Base-by-base conservation (phyloP, 1,140 invertebrate genomes). In the Wasmannia auropunctata region DNA sequence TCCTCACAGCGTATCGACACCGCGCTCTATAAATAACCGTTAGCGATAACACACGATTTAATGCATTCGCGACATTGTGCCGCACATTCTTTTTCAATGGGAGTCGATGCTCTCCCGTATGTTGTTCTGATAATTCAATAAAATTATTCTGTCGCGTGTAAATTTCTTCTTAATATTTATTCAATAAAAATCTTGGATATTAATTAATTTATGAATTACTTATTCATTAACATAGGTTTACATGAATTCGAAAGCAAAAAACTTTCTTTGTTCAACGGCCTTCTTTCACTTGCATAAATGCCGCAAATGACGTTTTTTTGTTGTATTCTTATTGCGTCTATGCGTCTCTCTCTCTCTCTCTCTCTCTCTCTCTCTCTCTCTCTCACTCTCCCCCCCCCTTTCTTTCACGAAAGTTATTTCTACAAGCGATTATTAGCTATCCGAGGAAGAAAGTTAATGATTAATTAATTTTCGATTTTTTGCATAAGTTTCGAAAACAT, bases 1-100 rank as follows among this genome's bases (percentile, higher is more conserved):
- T 40, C 37, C 28, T 72, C 22, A 31, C 34, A 22, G 63, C 65
- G 51, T 83, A 83, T 83, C 79, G 79, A 83, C 79, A 74, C 28
- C 10, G 37, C 37, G 19, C 51, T 83, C 67, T 83, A 83, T 74
- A 83, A 83, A 83, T 83, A 83, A 83, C 79, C n/a, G 54, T 72
- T 40, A 28, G 51, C 67, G 79, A 83, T 83, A 83, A 83, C 67
- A 22, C 25, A 19, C 51, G 67, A 74, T 83, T 81, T 83, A 83
- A 83, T 83, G 51, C 54, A 58, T 22, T 72, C 28, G 37, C 37
- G 67, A 72, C 79, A 72, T 46, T 34, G 28, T 37, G n/a, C 28
- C 22, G 37, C 10, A 65, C 19, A 19, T 14, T 72, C 28, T 43
- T 74, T 72, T 83, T 83, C 25, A 25, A 51, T 37, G 34, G 22